Evolutionary conservation across 2,888 invertebrate species (phyloP).

Genomic region (Pheosia tremula): DNA sequence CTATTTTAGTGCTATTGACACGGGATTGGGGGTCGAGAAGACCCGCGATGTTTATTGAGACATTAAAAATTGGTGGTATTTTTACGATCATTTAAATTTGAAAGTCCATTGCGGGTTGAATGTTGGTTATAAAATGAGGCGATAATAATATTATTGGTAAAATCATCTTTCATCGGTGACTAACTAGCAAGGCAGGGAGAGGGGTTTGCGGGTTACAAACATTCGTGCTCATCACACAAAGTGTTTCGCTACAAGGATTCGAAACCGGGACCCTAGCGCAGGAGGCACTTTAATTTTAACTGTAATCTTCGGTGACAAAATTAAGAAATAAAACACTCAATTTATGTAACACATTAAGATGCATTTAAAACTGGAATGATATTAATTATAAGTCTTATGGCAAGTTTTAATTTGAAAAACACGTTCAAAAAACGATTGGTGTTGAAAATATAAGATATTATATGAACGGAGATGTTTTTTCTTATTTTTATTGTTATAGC

Average conservation of each 20-base stretch:
- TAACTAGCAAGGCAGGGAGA: too few relatives aligned
- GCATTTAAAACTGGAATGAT: constrained; percentile 7
- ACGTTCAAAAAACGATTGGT: background rate
- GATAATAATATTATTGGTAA: too few relatives aligned
- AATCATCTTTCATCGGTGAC: too few relatives aligned
- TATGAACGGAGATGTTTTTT: too few relatives aligned
- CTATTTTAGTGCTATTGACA: constrained; percentile 44
- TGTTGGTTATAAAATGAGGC: background rate
- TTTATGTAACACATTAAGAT: constrained; percentile 20
- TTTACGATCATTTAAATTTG: background rate
- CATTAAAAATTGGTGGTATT: constrained; percentile 11
- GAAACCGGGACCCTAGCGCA: background rate
- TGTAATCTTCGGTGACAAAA: constrained; percentile 12
- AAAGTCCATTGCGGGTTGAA: background rate
- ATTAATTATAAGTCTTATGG: constrained; percentile 2
- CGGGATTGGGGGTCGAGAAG: constrained; percentile 14
- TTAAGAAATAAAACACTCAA: constrained; percentile 25
- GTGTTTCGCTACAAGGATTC: too few relatives aligned
- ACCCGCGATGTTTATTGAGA: constrained; percentile 8
- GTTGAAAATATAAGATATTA: background rate
- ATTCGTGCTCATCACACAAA: too few relatives aligned
- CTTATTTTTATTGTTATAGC: too few relatives aligned
- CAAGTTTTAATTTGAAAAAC: background rate
- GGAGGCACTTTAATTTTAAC: background rate
- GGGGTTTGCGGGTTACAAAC: too few relatives aligned